Evolutionary conservation across 2,113 vertebrate genomes (phyloP).

Genomic region (Etia nguti): DNA sequence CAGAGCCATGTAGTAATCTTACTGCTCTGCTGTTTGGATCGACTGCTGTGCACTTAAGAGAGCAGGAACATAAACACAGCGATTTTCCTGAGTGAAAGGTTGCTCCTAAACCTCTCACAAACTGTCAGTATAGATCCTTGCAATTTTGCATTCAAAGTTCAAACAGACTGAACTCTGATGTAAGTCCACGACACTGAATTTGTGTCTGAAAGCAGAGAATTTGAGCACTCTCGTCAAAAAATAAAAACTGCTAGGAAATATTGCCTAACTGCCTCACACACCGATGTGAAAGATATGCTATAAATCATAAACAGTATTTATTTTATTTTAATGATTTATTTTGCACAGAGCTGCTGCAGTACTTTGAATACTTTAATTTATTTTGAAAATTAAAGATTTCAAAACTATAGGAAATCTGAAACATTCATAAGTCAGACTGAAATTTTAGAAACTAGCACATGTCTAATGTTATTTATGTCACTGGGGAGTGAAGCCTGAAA

Average conservation of each 20-base stretch:
- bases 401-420: not conserved
- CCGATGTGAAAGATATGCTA: not conserved
- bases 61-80: not conserved
- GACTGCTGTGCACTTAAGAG: not conserved
- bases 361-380: not conserved
- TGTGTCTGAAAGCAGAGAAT: not conserved
- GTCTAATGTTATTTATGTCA: not conserved
- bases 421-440: not conserved
- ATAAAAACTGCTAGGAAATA: not conserved
- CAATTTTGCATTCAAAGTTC: not conserved
- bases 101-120: not conserved
- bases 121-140: not conserved
- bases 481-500: not conserved
- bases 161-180: not conserved
- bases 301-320: not conserved
- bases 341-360: not conserved
- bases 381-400: not conserved
- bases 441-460: not conserved
- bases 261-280: not conserved
- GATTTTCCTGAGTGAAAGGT: not conserved
- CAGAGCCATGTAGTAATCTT: not conserved
- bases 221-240: not conserved
- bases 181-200: not conserved
- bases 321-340: not conserved
- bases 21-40: not conserved